phyloP scores from a whole-genome alignment of 2,888 invertebrate species.

The Laothoe populi region DNA sequence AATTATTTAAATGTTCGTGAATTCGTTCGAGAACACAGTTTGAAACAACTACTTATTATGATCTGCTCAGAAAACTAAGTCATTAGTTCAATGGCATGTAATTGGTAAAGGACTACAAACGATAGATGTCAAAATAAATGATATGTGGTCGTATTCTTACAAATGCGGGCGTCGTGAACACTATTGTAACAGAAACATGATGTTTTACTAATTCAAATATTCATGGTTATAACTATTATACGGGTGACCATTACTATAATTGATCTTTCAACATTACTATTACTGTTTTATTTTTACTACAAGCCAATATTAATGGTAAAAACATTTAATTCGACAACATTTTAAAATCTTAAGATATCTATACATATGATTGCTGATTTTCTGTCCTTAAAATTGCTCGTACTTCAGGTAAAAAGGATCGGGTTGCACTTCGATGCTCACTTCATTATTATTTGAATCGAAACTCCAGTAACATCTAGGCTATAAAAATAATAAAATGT shows the following conservation, averaged over 20 bases:
- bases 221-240: slow-evolving; percentile 61
- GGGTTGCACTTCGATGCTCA: no score
- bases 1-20: no score
- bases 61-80: slow-evolving; percentile 54
- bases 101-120: slow-evolving; percentile 70
- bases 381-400: no score
- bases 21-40: no score
- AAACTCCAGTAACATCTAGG: no score
- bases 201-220: slow-evolving; percentile 69
- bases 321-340: neutral
- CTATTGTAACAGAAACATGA: slow-evolving; percentile 40
- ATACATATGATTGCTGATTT: no score
- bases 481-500: no score
- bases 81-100: slow-evolving; percentile 68
- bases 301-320: neutral
- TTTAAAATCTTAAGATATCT: neutral
- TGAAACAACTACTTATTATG: neutral
- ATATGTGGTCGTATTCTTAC: slow-evolving; percentile 72
- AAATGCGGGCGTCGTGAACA: slow-evolving; percentile 73
- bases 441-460: no score
- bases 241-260: slow-evolving; percentile 50
- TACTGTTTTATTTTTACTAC: slow-evolving; percentile 16
- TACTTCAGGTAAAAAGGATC: no score
- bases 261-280: slow-evolving; percentile 23
- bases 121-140: slow-evolving; percentile 76